Conservation (phyloP, 2,888 invertebrate species). For the Pterobdella sp. region DNA sequence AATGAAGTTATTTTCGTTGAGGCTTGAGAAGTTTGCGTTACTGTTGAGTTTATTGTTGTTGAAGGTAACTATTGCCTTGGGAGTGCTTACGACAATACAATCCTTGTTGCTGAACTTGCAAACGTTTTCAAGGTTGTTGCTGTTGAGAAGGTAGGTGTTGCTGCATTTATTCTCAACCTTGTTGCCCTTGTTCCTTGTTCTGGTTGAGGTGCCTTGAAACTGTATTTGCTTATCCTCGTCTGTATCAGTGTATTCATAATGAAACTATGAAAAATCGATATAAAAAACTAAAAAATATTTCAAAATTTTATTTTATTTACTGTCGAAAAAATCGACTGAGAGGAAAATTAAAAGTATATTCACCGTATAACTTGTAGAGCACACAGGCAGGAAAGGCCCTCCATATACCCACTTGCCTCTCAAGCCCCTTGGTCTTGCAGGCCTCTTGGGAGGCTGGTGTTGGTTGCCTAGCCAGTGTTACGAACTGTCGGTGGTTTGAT, state of each 20-base stretch:
- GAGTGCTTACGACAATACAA: background rate
- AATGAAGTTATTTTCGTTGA: background rate
- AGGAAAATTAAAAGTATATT: too few relatives aligned
- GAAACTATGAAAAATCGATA: too few relatives aligned
- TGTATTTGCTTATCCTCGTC: background rate
- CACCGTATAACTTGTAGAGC: background rate
- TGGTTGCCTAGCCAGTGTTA: constrained; percentile 11
- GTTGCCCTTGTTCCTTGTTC: constrained; percentile 1
- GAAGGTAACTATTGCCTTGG: background rate
- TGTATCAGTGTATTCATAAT: background rate
- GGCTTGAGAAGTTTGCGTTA: background rate
- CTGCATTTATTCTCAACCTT: background rate
- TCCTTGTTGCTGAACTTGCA: background rate
- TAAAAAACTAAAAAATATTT: too few relatives aligned
- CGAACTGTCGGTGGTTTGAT: constrained; percentile 9
- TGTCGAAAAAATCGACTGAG: too few relatives aligned
- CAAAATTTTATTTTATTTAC: too few relatives aligned
- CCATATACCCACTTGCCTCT: constrained; percentile 20
- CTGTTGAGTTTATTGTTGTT: background rate
- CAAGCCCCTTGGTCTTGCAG: background rate
- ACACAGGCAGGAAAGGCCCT: constrained; percentile 25
- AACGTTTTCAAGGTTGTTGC: background rate
- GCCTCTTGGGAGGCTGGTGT: background rate
- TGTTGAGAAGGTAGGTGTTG: background rate
- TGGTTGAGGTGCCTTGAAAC: background rate